phyloP scores from a whole-genome alignment of 2,888 invertebrate species.

The Ethmia dodecea region DNA sequence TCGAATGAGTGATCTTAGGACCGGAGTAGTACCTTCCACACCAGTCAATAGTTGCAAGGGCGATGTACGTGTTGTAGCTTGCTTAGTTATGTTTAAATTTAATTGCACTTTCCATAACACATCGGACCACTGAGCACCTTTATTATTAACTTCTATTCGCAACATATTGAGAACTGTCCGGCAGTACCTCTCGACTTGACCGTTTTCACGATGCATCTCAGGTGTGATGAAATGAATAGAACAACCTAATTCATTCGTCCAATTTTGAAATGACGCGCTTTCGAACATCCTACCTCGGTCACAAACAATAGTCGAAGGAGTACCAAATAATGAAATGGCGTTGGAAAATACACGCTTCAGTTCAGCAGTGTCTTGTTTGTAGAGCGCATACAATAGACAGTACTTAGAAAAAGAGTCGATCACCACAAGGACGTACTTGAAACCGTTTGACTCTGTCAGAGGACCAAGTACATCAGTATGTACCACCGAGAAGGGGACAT shows the following conservation, averaged over 20 bases:
- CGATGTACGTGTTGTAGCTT: neutral
- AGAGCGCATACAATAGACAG: neutral
- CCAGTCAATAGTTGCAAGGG: neutral
- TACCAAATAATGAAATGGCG: too few relatives aligned
- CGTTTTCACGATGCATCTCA: neutral
- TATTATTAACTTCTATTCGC: slow-evolving; percentile 1
- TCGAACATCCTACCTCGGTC: neutral
- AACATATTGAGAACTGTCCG: neutral
- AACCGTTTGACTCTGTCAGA: neutral
- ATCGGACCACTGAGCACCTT: neutral
- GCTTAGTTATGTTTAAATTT: neutral
- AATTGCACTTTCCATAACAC: neutral
- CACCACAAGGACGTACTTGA: neutral
- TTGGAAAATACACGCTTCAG: neutral
- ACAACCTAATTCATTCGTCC: neutral
- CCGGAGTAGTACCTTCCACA: slow-evolving; percentile 1
- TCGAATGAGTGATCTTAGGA: neutral
- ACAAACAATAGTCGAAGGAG: neutral
- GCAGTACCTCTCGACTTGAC: neutral
- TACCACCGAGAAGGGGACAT: neutral
- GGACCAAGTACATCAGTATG: neutral
- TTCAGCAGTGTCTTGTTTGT: neutral
- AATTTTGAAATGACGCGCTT: neutral
- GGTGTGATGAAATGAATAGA: neutral
- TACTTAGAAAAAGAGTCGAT: neutral